A percentile compares a stretch with the other conserved stretches of the same genome.
Evolutionary conservation across 1,140 invertebrate genomes (phyloP).

Genomic region (Oryctes rhinoceros): DNA sequence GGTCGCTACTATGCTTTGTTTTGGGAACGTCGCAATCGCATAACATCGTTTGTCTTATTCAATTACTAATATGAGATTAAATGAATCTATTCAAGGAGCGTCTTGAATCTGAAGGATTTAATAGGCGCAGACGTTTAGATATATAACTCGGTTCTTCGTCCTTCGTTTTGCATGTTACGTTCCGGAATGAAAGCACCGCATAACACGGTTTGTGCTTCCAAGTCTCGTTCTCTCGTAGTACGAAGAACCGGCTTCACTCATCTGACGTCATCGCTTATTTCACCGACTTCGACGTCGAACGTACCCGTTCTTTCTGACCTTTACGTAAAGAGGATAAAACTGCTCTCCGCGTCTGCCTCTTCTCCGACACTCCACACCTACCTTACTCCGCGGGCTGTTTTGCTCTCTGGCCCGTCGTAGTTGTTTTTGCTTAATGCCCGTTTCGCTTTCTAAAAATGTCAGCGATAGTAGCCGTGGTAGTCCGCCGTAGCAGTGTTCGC

Average conservation of each 20-base stretch:
- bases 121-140: too few species aligned
- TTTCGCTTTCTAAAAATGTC: constrained; percentile 34
- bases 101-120: too few species aligned
- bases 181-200: not conserved
- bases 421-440: constrained; percentile 25
- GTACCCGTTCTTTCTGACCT: constrained; percentile 28
- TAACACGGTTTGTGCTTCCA: not conserved
- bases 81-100: too few species aligned
- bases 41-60: too few species aligned
- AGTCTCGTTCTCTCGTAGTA: not conserved
- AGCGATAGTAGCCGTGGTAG: constrained; percentile 22
- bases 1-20: too few species aligned
- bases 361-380: constrained; percentile 6
- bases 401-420: not conserved
- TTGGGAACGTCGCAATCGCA: too few species aligned
- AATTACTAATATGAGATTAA: too few species aligned
- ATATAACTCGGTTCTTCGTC: not conserved
- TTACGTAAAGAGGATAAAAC: constrained; percentile 27
- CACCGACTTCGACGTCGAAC: constrained; percentile 20
- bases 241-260: constrained; percentile 18
- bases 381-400: constrained; percentile 10
- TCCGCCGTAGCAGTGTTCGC: not conserved
- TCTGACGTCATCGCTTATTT: constrained; percentile 33
- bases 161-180: not conserved
- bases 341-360: constrained; percentile 13